Evolutionary conservation across 2,888 invertebrate genomes (phyloP).

Genomic region (Dione juno): DNA sequence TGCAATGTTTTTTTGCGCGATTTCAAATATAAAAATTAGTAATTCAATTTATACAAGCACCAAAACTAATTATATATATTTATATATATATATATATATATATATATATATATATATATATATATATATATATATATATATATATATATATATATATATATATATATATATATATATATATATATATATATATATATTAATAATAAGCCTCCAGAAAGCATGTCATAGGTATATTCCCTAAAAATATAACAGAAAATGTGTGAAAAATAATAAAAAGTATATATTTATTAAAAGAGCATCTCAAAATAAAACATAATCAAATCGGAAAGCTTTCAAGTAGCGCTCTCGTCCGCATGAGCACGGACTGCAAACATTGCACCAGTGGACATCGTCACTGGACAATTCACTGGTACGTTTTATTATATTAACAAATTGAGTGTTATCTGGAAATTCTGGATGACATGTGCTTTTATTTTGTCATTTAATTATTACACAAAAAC

Average conservation of each 20-base stretch:
- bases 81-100: no score
- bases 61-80: no score
- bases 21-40: no score
- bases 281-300: background rate
- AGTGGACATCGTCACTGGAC: background rate
- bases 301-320: constrained; percentile 10
- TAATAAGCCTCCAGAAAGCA: no score
- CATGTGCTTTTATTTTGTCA: background rate
- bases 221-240: no score
- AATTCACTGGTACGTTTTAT: constrained; percentile 9
- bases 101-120: no score
- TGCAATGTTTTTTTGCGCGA: background rate
- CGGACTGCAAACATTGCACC: constrained; percentile 4
- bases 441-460: background rate
- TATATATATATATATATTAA: no score
- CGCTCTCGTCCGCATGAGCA: background rate
- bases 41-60: no score
- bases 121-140: no score
- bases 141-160: no score
- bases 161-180: no score
- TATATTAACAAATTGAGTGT: constrained; percentile 13
- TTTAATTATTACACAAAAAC: background rate
- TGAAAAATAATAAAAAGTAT: background rate
- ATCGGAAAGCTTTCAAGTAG: background rate
- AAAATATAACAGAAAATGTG: no score